phyloP scores from a whole-genome alignment of 2,888 invertebrate genomes.

The Pollenia griseotomentosa region DNA sequence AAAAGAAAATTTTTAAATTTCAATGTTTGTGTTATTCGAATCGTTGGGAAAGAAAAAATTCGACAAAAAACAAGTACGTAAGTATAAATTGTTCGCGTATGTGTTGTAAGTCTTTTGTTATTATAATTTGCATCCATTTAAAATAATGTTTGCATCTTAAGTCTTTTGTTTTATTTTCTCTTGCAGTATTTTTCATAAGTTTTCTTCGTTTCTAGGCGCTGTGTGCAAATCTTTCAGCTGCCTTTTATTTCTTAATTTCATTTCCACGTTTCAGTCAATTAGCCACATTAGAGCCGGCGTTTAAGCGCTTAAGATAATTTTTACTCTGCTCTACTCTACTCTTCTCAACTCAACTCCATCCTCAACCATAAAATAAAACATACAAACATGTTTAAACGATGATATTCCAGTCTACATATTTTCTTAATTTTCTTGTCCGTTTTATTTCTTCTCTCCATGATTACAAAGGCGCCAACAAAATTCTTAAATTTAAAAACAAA shows the following conservation, averaged over 20 bases:
- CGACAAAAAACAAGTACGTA: too few species aligned
- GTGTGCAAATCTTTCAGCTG: conserved; percentile 30
- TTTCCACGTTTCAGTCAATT: conserved; percentile 70
- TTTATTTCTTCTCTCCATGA: conserved; percentile 39
- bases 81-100: neutral
- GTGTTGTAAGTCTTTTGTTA: neutral
- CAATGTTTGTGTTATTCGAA: neutral
- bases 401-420: conserved; percentile 26
- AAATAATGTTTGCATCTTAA: conserved; percentile 22
- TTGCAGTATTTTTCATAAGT: neutral
- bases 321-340: conserved; percentile 3
- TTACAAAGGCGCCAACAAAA: conserved; percentile 69
- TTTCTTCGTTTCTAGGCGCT: conserved; percentile 2
- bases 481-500: conserved; percentile 54
- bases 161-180: conserved; percentile 38
- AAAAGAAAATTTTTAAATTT: conserved; percentile 59
- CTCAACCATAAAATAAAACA: conserved; percentile 5
- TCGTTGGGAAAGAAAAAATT: neutral
- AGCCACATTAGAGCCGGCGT: conserved; percentile 68
- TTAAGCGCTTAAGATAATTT: conserved; percentile 66
- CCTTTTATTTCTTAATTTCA: conserved; percentile 67
- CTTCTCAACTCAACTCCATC: conserved; percentile 5
- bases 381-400: conserved; percentile 9
- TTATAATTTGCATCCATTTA: neutral
- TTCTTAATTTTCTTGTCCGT: conserved; percentile 37